These are phyloP conservation scores for Limnephilus auricula DNA, from an alignment of 2,888 invertebrate genomes.

Conservation along the genomic window DNA sequence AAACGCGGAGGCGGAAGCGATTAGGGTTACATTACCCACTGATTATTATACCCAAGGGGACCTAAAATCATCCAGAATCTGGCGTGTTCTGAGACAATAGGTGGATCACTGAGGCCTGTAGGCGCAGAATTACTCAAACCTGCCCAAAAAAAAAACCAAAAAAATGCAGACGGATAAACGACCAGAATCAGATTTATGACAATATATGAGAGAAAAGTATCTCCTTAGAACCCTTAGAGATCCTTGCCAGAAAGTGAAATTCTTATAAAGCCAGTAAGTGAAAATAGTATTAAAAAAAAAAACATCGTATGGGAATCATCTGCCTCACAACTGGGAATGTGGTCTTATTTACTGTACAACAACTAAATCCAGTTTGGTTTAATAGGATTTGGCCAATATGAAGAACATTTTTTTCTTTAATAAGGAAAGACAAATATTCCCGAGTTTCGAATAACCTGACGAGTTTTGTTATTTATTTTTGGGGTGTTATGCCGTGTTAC, in stretches of 20 bases:
- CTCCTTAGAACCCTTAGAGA: background rate
- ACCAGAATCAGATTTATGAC: background rate
- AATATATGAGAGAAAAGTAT: background rate
- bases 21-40: constrained; percentile 10
- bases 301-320: background rate
- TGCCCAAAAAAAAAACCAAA: constrained; percentile 7
- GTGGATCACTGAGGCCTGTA: background rate
- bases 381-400: background rate
- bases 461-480: no score
- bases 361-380: no score
- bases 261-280: background rate
- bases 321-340: background rate
- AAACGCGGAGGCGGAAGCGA: constrained; percentile 25
- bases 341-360: background rate
- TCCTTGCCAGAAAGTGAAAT: background rate
- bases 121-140: constrained; percentile 7
- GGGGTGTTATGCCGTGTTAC: no score
- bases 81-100: background rate
- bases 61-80: constrained; percentile 27
- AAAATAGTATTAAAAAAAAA: background rate
- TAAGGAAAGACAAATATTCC: no score
- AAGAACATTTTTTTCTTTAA: no score
- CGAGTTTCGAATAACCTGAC: no score
- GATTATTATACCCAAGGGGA: constrained; percentile 34
- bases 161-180: constrained; percentile 2